Conservation (phyloP, 2,888 invertebrate species). For the Trichopoda pennipes region DNA sequence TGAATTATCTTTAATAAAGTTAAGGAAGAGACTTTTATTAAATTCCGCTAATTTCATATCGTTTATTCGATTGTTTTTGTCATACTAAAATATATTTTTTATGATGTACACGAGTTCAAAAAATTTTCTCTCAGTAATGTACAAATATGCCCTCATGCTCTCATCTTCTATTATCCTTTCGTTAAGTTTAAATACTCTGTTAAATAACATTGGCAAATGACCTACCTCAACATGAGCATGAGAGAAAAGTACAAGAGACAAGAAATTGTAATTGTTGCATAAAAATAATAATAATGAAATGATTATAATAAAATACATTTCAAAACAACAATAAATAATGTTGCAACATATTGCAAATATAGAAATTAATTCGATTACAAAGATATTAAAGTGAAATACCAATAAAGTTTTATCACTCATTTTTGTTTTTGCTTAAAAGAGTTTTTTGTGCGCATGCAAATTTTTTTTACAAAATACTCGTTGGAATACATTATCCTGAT, state of each 20-base stretch:
- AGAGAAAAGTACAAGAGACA: background rate
- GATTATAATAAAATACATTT: background rate
- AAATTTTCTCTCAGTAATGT: background rate
- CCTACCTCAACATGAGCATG: constrained; percentile 44
- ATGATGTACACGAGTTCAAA: too few species aligned
- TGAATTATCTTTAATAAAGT: background rate
- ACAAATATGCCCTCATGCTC: background rate
- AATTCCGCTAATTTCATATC: background rate
- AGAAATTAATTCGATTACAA: too few species aligned
- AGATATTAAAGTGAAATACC: background rate
- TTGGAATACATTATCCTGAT: background rate
- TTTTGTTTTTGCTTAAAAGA: background rate
- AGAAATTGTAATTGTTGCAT: constrained; percentile 6
- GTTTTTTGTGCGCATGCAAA: background rate
- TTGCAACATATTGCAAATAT: too few species aligned
- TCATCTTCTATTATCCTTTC: background rate
- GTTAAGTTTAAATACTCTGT: constrained; percentile 21
- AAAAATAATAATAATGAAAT: constrained; percentile 3
- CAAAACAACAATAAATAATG: too few species aligned
- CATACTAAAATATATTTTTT: constrained; percentile 1
- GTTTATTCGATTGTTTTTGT: background rate
- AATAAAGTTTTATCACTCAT: background rate
- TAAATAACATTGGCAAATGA: constrained; percentile 23
- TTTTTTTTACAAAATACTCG: background rate
- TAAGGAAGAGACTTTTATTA: background rate